Percentiles rank a stretch among this genome's conserved stretches.
Evolutionary conservation across 2,797 vertebrate species (phyloP).

Genomic region (Hoplostethus mediterraneus): DNA sequence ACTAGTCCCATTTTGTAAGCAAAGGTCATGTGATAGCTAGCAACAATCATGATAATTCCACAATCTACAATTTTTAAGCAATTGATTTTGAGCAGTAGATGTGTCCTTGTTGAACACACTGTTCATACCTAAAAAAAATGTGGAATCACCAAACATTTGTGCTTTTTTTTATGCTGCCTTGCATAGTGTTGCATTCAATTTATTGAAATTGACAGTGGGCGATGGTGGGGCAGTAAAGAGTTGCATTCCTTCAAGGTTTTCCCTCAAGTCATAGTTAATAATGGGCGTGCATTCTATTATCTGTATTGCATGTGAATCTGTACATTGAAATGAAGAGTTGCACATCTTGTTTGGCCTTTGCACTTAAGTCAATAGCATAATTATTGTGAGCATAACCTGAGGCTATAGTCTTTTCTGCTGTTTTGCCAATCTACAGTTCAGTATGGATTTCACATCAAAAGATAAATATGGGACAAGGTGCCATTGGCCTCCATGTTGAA

Average conservation of each 20-base stretch:
- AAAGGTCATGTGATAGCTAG: neutral
- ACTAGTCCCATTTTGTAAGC: neutral
- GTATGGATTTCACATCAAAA: neutral
- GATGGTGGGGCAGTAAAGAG: conserved; percentile 3
- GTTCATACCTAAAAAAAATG: neutral
- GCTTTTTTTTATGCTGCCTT: neutral
- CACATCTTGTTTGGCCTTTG: neutral
- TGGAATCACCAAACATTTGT: conserved; percentile 3
- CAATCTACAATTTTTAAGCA: neutral
- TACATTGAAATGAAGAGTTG: too few species aligned
- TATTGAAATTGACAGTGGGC: conserved; percentile 10
- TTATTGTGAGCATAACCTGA: neutral
- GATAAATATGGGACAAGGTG: neutral
- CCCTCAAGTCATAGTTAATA: neutral
- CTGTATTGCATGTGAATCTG: too few species aligned
- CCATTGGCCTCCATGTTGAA: neutral
- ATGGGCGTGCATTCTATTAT: too few species aligned
- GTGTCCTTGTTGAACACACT: neutral
- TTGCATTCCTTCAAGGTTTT: neutral
- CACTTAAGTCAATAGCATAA: neutral
- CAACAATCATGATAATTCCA: neutral
- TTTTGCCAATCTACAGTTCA: neutral
- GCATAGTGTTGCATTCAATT: conserved; percentile 5
- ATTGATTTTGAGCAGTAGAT: too few species aligned
- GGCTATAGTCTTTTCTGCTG: neutral